A percentile compares a stretch with the other conserved stretches of the same genome.
These are phyloP conservation scores for Stictocephala bisonia DNA, from an alignment of 2,888 invertebrate genomes.

Conservation along the genomic window DNA sequence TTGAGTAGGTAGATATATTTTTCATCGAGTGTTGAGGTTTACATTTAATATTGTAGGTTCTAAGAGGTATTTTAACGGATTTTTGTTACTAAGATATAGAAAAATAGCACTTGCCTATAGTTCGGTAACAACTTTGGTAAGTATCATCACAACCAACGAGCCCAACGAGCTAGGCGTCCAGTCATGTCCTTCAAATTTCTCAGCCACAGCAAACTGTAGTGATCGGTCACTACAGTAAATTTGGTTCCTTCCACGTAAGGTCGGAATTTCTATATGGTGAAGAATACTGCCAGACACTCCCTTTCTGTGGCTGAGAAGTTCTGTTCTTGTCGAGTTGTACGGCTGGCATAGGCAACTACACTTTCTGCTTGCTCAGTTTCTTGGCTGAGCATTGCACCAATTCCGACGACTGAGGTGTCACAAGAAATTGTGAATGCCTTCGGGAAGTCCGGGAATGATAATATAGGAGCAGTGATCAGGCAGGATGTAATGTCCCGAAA, in stretches of 20 bases:
- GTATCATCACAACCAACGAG: too few relatives aligned
- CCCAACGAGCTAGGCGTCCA: too few relatives aligned
- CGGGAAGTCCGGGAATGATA: constrained; percentile 50
- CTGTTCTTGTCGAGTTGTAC: constrained; percentile 49
- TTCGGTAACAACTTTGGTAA: too few relatives aligned
- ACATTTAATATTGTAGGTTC: too few relatives aligned
- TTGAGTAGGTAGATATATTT: too few relatives aligned
- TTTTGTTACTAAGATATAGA: too few relatives aligned
- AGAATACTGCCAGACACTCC: constrained; percentile 57
- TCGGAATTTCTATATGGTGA: constrained; percentile 54
- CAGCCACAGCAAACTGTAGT: constrained; percentile 9
- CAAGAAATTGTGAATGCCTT: constrained; percentile 45
- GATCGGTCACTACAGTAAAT: neutral
- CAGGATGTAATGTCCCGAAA: neutral
- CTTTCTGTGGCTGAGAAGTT: constrained; percentile 55
- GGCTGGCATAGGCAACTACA: constrained; percentile 56
- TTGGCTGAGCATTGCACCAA: constrained; percentile 53
- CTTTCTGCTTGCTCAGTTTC: constrained; percentile 49
- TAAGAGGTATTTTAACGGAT: too few relatives aligned
- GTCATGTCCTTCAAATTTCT: too few relatives aligned
- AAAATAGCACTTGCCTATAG: too few relatives aligned
- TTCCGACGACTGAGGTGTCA: constrained; percentile 48
- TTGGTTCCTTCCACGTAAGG: constrained; percentile 57
- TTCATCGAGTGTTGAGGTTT: too few relatives aligned
- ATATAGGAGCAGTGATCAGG: constrained; percentile 43